These are phyloP conservation scores for Tipula lateralis DNA, from an alignment of 2,888 invertebrate genomes.

Conservation along the genomic window DNA sequence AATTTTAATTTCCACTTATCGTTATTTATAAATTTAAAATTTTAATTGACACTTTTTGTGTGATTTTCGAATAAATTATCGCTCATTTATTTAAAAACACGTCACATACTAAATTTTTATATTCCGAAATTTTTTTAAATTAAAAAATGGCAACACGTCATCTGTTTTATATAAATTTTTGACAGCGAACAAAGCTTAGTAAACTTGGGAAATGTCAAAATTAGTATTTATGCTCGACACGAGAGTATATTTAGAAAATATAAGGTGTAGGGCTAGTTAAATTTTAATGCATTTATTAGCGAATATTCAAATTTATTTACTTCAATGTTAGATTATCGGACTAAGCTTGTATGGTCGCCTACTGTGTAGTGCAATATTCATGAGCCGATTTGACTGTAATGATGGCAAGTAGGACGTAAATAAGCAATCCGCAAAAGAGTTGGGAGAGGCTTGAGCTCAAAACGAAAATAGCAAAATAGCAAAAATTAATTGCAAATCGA, in stretches of 20 bases:
- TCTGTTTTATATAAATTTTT: constrained; percentile 4
- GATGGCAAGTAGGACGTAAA: no score
- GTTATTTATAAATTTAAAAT: not conserved
- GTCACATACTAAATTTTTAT: constrained; percentile 30
- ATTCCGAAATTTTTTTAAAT: not conserved
- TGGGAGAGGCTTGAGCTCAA: no score
- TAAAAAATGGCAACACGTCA: constrained; percentile 30
- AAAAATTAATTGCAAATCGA: no score
- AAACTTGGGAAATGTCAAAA: not conserved
- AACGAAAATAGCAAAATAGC: no score
- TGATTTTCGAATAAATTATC: constrained; percentile 2
- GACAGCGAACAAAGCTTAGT: not conserved
- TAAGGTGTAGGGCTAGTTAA: not conserved
- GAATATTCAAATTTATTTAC: no score
- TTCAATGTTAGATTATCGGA: no score
- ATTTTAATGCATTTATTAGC: not conserved
- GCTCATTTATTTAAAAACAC: constrained; percentile 24
- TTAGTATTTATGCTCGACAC: not conserved
- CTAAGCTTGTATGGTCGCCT: no score
- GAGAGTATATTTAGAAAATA: not conserved
- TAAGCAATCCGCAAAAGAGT: no score
- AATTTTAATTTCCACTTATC: not conserved
- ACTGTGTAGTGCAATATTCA: no score
- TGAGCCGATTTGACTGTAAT: no score
- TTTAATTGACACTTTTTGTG: not conserved